phyloP scores from a whole-genome alignment of 2,113 vertebrate species.

The Prionailurus bengalensis region DNA sequence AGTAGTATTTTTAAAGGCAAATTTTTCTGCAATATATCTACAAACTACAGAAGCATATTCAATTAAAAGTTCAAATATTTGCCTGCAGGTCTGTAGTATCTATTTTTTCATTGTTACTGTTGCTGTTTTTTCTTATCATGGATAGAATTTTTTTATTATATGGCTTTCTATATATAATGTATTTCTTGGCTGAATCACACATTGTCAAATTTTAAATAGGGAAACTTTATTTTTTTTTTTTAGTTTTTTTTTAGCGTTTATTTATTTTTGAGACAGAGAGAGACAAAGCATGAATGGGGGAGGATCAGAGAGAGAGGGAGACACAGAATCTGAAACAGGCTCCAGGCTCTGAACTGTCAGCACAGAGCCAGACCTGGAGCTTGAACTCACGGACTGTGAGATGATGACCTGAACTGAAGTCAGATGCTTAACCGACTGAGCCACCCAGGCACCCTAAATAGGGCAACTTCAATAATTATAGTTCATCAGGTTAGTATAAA shows the following conservation, averaged over 20 bases:
- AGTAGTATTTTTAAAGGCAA: conserved; percentile 2
- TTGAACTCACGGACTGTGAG: no score
- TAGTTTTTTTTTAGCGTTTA: no score
- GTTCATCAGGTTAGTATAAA: conserved; percentile 80
- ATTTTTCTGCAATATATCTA: not conserved
- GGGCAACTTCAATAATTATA: conserved; percentile 74
- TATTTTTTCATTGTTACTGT: not conserved
- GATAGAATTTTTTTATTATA: not conserved
- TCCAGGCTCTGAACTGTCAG: no score
- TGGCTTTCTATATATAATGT: conserved; percentile 73
- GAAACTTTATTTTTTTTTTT: no score
- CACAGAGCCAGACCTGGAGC: no score
- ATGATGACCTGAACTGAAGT: no score
- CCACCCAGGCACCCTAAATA: conserved; percentile 58
- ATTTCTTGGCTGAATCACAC: conserved; percentile 80
- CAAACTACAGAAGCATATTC: not conserved
- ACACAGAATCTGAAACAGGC: no score
- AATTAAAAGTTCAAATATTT: not conserved
- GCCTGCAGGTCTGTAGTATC: not conserved
- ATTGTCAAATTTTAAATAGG: conserved; percentile 76
- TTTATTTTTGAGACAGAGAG: no score
- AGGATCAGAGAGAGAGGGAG: no score
- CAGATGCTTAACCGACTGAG: no score
- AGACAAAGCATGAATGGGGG: no score
- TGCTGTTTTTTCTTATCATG: not conserved